Conservation (phyloP, 2,797 vertebrate genomes). For the Notamacropus eugenii region DNA sequence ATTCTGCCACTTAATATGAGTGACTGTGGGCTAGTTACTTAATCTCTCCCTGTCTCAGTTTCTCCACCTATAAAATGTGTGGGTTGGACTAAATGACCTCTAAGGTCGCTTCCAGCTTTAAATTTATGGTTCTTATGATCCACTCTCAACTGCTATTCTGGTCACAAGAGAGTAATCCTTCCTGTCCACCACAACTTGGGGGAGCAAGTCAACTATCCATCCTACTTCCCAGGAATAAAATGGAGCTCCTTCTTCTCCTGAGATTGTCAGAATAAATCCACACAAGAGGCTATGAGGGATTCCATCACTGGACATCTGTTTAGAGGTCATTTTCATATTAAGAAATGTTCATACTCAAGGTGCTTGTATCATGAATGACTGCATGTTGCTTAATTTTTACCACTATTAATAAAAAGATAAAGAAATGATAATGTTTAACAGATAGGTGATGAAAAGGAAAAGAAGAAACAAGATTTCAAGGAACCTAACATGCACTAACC, state of each 20-base stretch:
- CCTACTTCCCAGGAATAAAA: not conserved
- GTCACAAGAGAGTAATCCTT: not conserved
- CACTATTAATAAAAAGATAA: not conserved
- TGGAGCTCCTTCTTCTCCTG: not conserved
- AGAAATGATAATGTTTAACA: not conserved
- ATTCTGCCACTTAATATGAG: not conserved
- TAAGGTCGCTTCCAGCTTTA: not conserved
- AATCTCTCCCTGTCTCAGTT: not conserved
- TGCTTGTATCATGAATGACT: not conserved
- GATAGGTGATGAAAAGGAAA: not conserved
- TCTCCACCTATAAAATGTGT: not conserved
- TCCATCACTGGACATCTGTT: not conserved
- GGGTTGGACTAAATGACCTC: not conserved
- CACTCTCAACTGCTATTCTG: not conserved
- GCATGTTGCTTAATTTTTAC: constrained; percentile 29
- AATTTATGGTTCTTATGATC: not conserved
- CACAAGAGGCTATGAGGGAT: not conserved
- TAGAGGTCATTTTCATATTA: not conserved
- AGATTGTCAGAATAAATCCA: not conserved
- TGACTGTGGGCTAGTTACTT: not conserved
- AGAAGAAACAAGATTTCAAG: not conserved
- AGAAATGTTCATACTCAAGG: not conserved
- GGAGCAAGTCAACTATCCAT: not conserved
- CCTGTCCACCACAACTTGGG: not conserved
- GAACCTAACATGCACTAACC: not conserved